phyloP scores from a whole-genome alignment of 2,888 invertebrate species.

The Patella ulyssiponensis region DNA sequence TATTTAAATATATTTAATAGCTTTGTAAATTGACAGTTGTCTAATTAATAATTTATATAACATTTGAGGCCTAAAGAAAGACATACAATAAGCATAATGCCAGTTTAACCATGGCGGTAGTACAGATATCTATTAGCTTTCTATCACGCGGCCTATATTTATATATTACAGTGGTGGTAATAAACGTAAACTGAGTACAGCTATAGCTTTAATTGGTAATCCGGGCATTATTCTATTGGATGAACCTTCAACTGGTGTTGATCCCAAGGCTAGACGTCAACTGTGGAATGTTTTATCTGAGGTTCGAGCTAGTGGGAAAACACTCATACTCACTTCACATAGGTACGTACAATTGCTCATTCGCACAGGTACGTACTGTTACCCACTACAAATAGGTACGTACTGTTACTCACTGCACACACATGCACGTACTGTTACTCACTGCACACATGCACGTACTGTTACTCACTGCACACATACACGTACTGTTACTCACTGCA shows the following conservation, averaged over 20 bases:
- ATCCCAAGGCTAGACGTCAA: conserved; percentile 84
- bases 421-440: conserved; percentile 78
- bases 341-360: conserved; percentile 51
- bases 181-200: conserved; percentile 67
- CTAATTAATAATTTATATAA: too few relatives aligned
- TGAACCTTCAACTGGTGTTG: conserved; percentile 78
- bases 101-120: too few relatives aligned
- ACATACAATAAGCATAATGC: too few relatives aligned
- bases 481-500: not conserved
- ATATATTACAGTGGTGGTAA: conserved; percentile 62
- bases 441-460: conserved; percentile 77
- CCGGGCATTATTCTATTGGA: conserved; percentile 67
- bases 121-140: too few relatives aligned
- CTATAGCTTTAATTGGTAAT: conserved; percentile 67
- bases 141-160: not conserved
- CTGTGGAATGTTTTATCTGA: conserved; percentile 78
- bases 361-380: conserved; percentile 76
- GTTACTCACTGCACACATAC: conserved; percentile 81
- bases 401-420: conserved; percentile 68
- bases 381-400: conserved; percentile 79
- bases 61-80: too few relatives aligned
- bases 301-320: conserved; percentile 80
- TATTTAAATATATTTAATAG: too few relatives aligned
- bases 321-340: conserved; percentile 84
- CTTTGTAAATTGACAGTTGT: too few relatives aligned